Evolutionary conservation across 2,888 invertebrate genomes (phyloP).

Genomic region (Philhelius pedissequus): DNA sequence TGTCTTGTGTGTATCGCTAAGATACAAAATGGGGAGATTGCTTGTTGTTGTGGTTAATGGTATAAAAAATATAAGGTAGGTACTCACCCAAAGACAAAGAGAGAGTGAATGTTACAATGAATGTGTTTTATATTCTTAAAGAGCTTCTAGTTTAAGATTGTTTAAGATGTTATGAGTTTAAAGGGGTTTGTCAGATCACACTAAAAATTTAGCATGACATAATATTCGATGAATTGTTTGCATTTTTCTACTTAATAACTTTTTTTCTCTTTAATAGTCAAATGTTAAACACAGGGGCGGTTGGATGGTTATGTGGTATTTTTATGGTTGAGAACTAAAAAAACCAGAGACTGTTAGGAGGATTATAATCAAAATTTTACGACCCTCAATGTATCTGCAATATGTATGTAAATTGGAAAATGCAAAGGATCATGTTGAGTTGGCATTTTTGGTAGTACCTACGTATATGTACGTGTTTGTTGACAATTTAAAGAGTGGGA

Average conservation of each 20-base stretch:
- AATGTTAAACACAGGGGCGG: background rate
- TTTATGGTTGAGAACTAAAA: background rate
- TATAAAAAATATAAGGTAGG: background rate
- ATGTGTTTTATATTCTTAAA: conserved; percentile 20
- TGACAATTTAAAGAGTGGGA: too few relatives aligned
- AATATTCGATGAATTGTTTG: background rate
- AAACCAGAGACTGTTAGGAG: background rate
- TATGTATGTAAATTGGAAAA: too few relatives aligned
- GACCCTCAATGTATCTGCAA: too few relatives aligned
- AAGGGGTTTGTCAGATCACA: background rate
- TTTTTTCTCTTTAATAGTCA: background rate
- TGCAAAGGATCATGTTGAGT: too few relatives aligned
- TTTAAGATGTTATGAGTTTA: conserved; percentile 3
- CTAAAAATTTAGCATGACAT: conserved; percentile 25
- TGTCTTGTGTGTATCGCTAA: background rate
- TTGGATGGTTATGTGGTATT: background rate
- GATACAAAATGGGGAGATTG: conserved; percentile 19
- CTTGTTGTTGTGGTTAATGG: conserved; percentile 64
- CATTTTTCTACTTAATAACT: too few relatives aligned
- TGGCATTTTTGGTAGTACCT: too few relatives aligned
- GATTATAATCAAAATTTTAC: background rate
- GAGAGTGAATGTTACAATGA: background rate
- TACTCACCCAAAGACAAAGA: background rate
- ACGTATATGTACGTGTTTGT: too few relatives aligned
- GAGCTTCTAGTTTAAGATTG: conserved; percentile 31